Conservation (phyloP, 2,113 vertebrate genomes). For the Entelurus aequoreus region DNA sequence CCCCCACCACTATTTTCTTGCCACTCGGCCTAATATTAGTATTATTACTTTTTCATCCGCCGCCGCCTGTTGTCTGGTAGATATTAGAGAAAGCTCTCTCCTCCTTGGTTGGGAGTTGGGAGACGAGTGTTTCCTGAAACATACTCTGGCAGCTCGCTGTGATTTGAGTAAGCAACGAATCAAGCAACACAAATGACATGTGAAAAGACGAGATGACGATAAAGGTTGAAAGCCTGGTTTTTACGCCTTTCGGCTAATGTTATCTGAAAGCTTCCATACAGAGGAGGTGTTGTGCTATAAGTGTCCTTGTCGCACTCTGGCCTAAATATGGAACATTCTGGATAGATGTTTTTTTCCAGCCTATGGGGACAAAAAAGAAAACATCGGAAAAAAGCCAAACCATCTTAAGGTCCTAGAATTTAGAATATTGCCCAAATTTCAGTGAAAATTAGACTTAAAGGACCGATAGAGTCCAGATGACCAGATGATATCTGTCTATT, state of each 20-base stretch:
- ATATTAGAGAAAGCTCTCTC: constrained; percentile 64
- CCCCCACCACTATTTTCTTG: constrained; percentile 29
- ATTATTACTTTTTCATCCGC: constrained; percentile 65
- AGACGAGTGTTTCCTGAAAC: constrained; percentile 49
- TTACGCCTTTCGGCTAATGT: constrained; percentile 24
- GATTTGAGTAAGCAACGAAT: constrained; percentile 50
- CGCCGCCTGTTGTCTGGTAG: constrained; percentile 38
- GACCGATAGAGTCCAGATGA: no score
- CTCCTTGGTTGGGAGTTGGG: constrained; percentile 30
- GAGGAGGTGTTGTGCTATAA: constrained; percentile 24
- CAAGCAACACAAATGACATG: constrained; percentile 46
- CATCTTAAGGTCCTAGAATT: no score
- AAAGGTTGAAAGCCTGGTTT: constrained; percentile 21
- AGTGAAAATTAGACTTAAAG: no score
- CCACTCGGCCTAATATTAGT: constrained; percentile 59
- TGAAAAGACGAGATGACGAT: constrained; percentile 36
- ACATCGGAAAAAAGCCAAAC: background rate
- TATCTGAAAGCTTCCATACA: constrained; percentile 43
- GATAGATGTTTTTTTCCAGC: constrained; percentile 9
- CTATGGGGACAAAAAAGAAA: background rate
- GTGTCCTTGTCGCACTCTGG: constrained; percentile 6
- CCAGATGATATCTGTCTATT: no score
- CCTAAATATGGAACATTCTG: constrained; percentile 22
- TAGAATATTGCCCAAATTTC: no score
- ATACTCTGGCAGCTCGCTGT: constrained; percentile 49